Percentiles rank a stretch among this genome's conserved stretches.
Conservation (phyloP, 2,797 vertebrate genomes). For the Poeciliopsis infans region DNA sequence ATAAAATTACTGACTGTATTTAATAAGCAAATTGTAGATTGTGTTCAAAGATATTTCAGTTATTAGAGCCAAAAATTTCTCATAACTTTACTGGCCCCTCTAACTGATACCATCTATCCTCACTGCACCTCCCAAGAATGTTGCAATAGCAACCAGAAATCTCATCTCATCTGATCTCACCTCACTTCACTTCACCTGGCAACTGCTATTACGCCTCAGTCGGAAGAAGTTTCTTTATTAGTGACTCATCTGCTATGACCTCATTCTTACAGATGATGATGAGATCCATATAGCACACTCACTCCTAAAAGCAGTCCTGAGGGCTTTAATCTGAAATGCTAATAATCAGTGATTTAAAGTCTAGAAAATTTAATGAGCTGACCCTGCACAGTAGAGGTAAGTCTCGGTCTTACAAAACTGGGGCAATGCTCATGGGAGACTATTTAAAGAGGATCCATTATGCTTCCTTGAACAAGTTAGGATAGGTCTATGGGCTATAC, state of each 20-base stretch:
- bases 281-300: not conserved
- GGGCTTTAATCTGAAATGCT: slow-evolving; percentile 12
- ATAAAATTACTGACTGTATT: not conserved
- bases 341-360: not conserved
- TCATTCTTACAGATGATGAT: not conserved
- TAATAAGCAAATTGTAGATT: not conserved
- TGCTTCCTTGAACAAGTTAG: too few species aligned
- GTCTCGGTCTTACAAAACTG: slow-evolving; percentile 1
- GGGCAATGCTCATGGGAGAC: not conserved
- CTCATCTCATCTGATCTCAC: not conserved
- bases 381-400: not conserved
- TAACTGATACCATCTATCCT: not conserved
- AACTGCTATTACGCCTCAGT: not conserved
- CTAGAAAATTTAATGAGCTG: slow-evolving; percentile 3
- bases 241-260: not conserved
- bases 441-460: not conserved
- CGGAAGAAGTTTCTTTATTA: not conserved
- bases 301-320: slow-evolving; percentile 1
- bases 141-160: not conserved
- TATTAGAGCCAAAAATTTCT: not conserved
- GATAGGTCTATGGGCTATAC: too few species aligned
- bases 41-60: not conserved
- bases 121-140: not conserved
- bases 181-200: not conserved
- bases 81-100: not conserved